These are phyloP conservation scores for Presbytis comata DNA, from an alignment of 2,797 vertebrate genomes.

Conservation along the genomic window DNA sequence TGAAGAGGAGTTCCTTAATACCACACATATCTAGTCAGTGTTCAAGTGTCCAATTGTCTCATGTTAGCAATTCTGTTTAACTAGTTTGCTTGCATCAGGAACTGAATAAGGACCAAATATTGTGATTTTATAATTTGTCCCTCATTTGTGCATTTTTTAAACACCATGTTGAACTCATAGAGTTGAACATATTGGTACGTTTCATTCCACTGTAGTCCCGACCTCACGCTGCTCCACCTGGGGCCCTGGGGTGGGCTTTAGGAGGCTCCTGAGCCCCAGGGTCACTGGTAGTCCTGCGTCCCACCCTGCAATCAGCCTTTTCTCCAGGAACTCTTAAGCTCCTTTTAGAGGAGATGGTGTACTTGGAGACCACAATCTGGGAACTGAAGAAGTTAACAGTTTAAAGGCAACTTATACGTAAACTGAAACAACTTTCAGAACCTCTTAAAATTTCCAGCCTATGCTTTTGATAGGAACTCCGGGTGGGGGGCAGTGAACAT, in stretches of 20 bases:
- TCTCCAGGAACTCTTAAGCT: too few species aligned
- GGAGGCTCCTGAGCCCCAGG: background rate
- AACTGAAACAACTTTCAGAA: background rate
- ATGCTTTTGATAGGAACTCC: too few species aligned
- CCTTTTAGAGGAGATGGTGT: background rate
- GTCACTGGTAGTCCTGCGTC: background rate
- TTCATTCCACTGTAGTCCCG: rapidly evolving
- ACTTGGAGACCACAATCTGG: background rate
- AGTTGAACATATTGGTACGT: rapidly evolving
- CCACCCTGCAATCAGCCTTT: background rate
- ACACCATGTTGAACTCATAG: background rate
- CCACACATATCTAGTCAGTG: background rate
- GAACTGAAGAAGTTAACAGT: background rate
- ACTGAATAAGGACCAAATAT: background rate
- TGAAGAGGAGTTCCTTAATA: background rate
- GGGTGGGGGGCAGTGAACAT: background rate
- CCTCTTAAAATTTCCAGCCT: background rate
- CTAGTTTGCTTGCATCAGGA: background rate
- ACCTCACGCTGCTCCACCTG: background rate
- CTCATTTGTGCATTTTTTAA: background rate
- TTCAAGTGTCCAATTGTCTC: background rate
- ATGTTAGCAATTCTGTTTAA: background rate
- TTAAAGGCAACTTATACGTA: too few species aligned
- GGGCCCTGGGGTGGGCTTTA: rapidly evolving
- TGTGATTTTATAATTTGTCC: background rate